A percentile compares a stretch with the other conserved stretches of the same genome.
phyloP scores from a whole-genome alignment of 2,888 invertebrate genomes.

The Hypomecis punctinalis region DNA sequence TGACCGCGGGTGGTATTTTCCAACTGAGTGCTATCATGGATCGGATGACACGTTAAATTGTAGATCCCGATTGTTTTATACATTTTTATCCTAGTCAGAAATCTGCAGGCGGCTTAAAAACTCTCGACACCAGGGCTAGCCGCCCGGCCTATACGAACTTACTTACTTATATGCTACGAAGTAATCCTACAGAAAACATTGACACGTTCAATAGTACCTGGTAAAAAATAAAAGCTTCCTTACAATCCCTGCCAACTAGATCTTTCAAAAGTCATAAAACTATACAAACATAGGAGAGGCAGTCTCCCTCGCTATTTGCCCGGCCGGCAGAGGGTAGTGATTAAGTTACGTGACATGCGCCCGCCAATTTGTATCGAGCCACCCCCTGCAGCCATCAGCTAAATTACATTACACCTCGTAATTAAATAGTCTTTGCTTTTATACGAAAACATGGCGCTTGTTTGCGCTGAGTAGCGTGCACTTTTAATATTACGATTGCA shows the following conservation, averaged over 20 bases:
- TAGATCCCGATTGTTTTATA: too few relatives aligned
- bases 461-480: conserved; percentile 31
- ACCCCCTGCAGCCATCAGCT: conserved; percentile 59
- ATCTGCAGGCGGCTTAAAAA: too few relatives aligned
- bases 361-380: conserved; percentile 77
- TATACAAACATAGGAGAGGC: conserved; percentile 25
- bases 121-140: too few relatives aligned
- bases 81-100: too few relatives aligned
- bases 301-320: conserved; percentile 46
- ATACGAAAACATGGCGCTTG: conserved; percentile 63
- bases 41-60: too few relatives aligned
- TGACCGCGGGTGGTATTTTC: too few relatives aligned
- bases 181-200: too few relatives aligned
- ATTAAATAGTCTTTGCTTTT: conserved; percentile 72
- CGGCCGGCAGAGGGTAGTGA: conserved; percentile 67
- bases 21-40: too few relatives aligned
- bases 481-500: conserved; percentile 29
- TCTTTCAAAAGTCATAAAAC: conserved; percentile 27
- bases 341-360: conserved; percentile 81
- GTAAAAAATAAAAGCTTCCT: not conserved
- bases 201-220: too few relatives aligned
- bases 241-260: not conserved
- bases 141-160: too few relatives aligned
- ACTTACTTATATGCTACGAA: too few relatives aligned
- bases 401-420: conserved; percentile 72